These are phyloP conservation scores for Drosophila neutralis DNA, from an alignment of 2,888 invertebrate species.

Conservation along the genomic window DNA sequence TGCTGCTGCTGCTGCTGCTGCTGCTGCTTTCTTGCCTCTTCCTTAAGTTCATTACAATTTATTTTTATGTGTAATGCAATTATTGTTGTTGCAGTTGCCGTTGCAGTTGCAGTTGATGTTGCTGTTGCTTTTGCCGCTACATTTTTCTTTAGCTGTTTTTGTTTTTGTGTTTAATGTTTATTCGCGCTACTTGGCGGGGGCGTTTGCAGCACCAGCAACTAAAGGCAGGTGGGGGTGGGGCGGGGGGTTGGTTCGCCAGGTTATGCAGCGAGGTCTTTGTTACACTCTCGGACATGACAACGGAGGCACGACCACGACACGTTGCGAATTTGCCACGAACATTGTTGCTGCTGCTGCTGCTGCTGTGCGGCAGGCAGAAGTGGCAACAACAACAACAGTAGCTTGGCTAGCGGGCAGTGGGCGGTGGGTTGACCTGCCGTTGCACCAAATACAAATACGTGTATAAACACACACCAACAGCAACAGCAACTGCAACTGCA, in stretches of 20 bases:
- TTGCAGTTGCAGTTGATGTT: slow-evolving; percentile 30
- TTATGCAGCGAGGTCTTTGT: slow-evolving; percentile 74
- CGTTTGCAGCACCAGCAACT: slow-evolving; percentile 46
- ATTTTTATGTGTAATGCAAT: slow-evolving; percentile 80
- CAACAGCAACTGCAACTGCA: background rate
- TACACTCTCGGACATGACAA: slow-evolving; percentile 79
- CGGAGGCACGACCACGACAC: slow-evolving; percentile 78
- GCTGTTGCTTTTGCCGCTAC: slow-evolving; percentile 45
- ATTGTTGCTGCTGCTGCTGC: slow-evolving; percentile 44
- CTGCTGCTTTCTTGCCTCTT: slow-evolving; percentile 58
- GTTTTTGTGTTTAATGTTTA: slow-evolving; percentile 64
- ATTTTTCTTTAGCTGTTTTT: slow-evolving; percentile 37
- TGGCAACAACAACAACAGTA: slow-evolving; percentile 30
- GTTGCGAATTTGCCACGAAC: slow-evolving; percentile 78
- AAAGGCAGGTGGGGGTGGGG: background rate
- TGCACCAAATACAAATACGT: slow-evolving; percentile 75
- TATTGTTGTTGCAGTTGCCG: slow-evolving; percentile 67
- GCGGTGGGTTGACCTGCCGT: slow-evolving; percentile 77
- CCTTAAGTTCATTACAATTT: slow-evolving; percentile 77
- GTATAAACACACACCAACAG: slow-evolving; percentile 39
- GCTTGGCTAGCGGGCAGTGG: slow-evolving; percentile 51
- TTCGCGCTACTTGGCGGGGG: slow-evolving; percentile 70
- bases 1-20: slow-evolving; percentile 20
- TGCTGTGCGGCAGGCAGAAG: slow-evolving; percentile 36
- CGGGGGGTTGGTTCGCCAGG: slow-evolving; percentile 9